Conservation (phyloP, 2,113 vertebrate genomes). For the Atlantisia rogersi region DNA sequence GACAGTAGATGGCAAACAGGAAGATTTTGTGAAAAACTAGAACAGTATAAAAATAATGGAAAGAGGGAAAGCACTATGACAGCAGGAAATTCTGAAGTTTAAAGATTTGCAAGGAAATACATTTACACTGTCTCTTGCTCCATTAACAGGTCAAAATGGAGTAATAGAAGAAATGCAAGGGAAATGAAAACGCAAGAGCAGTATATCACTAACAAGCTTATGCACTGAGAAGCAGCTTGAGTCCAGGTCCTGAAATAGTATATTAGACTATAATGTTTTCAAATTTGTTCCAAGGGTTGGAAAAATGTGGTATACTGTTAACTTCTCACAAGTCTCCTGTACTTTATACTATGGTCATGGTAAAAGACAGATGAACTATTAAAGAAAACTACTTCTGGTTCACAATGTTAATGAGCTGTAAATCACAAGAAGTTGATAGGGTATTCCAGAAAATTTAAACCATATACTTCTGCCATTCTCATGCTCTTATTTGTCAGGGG, state of each 20-base stretch:
- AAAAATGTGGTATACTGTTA: background rate
- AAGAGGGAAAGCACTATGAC: background rate
- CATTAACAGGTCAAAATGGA: constrained; percentile 47
- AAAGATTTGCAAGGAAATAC: background rate
- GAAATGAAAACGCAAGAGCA: background rate
- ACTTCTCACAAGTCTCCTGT: constrained; percentile 25
- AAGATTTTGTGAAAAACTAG: background rate
- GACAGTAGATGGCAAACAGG: background rate
- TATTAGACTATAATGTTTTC: constrained; percentile 39
- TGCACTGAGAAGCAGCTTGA: background rate
- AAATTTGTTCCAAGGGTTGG: background rate
- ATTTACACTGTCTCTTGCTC: background rate
- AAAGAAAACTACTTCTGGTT: background rate
- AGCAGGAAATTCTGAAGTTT: background rate
- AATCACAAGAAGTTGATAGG: background rate
- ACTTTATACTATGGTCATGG: background rate
- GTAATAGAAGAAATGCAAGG: constrained; percentile 15
- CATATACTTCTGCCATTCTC: background rate
- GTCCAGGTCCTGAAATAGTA: constrained; percentile 23
- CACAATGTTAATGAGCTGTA: background rate
- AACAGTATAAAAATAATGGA: background rate
- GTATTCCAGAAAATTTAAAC: background rate
- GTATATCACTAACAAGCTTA: constrained; percentile 37
- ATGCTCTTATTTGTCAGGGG: background rate
- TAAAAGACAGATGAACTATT: background rate